Percentiles rank a stretch among this genome's conserved stretches.
These are phyloP conservation scores for Myioborus miniatus DNA, from an alignment of 2,797 vertebrate species.

Conservation along the genomic window DNA sequence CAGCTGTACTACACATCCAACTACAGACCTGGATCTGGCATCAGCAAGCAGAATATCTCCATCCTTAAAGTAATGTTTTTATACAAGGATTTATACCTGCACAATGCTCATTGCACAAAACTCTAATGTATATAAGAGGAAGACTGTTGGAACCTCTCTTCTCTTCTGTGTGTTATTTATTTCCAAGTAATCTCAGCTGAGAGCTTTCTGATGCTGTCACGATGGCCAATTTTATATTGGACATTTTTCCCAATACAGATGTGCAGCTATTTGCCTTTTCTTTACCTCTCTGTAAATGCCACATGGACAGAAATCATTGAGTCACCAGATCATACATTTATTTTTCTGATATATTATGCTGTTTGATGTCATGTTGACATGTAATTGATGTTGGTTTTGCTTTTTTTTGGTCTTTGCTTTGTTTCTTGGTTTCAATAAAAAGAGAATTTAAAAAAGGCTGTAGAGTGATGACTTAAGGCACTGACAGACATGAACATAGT, in stretches of 20 bases:
- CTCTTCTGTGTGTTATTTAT: not conserved
- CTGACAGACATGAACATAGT: conserved; percentile 70
- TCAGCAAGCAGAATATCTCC: not conserved
- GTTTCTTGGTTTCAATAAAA: conserved; percentile 75
- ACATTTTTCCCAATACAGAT: conserved; percentile 26
- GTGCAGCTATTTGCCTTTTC: conserved; percentile 47
- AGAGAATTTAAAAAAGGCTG: conserved; percentile 69
- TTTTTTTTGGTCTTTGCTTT: conserved; percentile 75
- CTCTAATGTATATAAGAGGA: not conserved
- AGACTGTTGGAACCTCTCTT: not conserved
- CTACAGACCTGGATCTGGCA: not conserved
- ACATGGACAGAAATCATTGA: conserved; percentile 69
- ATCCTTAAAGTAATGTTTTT: not conserved
- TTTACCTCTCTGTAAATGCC: conserved; percentile 66
- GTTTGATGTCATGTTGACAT: conserved; percentile 75
- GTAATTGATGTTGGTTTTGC: conserved; percentile 68
- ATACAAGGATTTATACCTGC: not conserved
- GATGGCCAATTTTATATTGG: conserved; percentile 62
- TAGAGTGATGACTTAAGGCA: conserved; percentile 72
- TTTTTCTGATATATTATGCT: conserved; percentile 75
- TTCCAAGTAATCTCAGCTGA: conserved; percentile 40
- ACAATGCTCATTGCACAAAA: not conserved
- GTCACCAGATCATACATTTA: conserved; percentile 68
- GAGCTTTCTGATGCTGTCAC: conserved; percentile 53
- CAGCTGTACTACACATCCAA: not conserved